A percentile compares a stretch with the other conserved stretches of the same genome.
Conservation (phyloP, 2,797 vertebrate species). For the Brachymystax lenok region DNA sequence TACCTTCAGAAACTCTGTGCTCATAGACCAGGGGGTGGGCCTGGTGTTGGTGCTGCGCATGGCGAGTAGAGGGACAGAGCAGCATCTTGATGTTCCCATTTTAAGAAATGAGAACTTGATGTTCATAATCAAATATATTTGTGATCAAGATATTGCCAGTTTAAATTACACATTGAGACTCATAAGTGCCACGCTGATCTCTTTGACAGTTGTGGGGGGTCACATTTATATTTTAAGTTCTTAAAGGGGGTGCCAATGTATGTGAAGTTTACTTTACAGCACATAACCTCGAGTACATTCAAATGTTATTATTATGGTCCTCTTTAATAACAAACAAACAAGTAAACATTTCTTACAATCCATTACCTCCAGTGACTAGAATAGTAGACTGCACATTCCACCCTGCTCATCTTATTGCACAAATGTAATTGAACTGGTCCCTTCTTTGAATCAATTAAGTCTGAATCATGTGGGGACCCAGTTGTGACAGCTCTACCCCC, state of each 20-base stretch:
- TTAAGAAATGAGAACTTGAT: background rate
- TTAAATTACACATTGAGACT: background rate
- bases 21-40: constrained; percentile 19
- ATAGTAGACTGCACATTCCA: constrained; percentile 12
- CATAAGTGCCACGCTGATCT: background rate
- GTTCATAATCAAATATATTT: background rate
- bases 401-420: constrained; percentile 17
- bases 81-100: constrained; percentile 28
- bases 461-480: constrained; percentile 53
- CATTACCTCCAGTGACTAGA: constrained; percentile 19
- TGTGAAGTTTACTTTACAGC: too few relatives aligned
- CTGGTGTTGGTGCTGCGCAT: constrained; percentile 21
- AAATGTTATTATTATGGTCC: background rate
- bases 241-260: background rate
- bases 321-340: background rate
- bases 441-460: constrained; percentile 61
- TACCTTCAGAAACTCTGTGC: constrained; percentile 76
- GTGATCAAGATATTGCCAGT: background rate
- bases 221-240: background rate
- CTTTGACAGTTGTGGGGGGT: background rate
- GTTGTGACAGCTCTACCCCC: constrained; percentile 46
- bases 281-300: too few relatives aligned
- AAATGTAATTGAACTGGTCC: constrained; percentile 39
- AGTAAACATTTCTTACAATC: constrained; percentile 13
- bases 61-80: constrained; percentile 6